phyloP scores from a whole-genome alignment of 2,113 vertebrate species.

The Paramormyrops kingsleyae region DNA sequence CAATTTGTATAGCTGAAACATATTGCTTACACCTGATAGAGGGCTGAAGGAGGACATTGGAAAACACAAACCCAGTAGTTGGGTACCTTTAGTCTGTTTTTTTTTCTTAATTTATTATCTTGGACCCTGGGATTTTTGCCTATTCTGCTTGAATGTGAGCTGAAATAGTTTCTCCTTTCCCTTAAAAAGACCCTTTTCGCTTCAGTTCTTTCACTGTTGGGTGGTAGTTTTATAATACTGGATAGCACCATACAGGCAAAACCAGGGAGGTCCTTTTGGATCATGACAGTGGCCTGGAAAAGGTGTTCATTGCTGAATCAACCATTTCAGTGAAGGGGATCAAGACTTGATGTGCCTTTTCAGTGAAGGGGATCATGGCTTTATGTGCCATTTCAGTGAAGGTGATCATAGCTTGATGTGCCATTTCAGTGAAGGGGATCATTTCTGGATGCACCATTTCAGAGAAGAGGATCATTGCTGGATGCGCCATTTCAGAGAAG shows the following conservation, averaged over 20 bases:
- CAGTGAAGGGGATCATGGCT: background rate
- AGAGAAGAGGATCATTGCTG: no score
- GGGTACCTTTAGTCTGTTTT: background rate
- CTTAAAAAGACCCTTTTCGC: background rate
- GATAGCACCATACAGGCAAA: background rate
- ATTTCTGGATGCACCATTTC: no score
- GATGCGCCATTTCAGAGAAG: no score
- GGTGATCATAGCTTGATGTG: background rate
- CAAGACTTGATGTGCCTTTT: background rate
- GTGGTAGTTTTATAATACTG: background rate
- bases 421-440: no score
- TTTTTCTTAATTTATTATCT: background rate
- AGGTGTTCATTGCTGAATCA: no score
- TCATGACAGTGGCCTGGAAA: background rate
- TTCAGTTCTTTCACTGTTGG: background rate
- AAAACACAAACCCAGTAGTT: background rate
- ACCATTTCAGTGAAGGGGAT: no score
- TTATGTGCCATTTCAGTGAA: background rate
- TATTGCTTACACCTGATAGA: background rate
- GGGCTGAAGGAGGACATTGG: background rate
- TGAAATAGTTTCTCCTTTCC: background rate
- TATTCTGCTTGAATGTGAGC: background rate
- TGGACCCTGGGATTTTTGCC: background rate
- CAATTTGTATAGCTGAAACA: background rate
- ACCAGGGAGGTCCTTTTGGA: background rate